A percentile compares a stretch with the other conserved stretches of the same genome.
phyloP scores from a whole-genome alignment of 37 sponge, comb jelly and placozoan species.

The Ianthella basta region DNA sequence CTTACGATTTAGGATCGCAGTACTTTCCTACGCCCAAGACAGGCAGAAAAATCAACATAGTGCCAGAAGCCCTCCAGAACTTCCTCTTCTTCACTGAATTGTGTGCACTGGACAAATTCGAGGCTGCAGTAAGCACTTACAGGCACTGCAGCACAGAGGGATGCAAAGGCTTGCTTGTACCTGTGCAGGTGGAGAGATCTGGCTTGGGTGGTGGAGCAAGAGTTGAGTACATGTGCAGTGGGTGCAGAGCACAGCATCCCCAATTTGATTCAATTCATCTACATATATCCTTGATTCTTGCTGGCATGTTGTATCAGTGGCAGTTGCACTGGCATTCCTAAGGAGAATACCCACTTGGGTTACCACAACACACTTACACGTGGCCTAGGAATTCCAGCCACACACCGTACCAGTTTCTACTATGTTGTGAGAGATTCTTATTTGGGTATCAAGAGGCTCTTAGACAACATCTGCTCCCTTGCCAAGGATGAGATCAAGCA shows the following conservation, averaged over 20 bases:
- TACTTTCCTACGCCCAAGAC: not conserved
- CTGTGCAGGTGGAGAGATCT: not conserved
- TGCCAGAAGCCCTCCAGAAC: not conserved
- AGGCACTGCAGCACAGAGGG: conserved; percentile 27
- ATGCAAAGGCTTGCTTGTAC: conserved; percentile 23
- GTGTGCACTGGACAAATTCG: not conserved
- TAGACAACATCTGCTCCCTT: conserved; percentile 30
- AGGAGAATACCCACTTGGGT: conserved; percentile 13
- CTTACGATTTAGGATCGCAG: not conserved
- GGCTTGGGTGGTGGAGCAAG: conserved; percentile 41
- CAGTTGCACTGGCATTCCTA: conserved; percentile 44
- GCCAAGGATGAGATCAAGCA: conserved; percentile 50
- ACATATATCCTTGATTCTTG: not conserved
- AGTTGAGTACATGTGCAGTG: conserved; percentile 30
- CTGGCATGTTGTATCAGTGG: not conserved
- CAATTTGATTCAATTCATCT: conserved; percentile 22
- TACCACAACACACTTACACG: conserved; percentile 10
- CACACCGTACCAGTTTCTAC: not conserved
- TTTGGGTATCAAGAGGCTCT: conserved; percentile 9
- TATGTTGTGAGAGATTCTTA: not conserved
- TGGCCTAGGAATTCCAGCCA: conserved; percentile 13
- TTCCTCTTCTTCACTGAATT: not conserved
- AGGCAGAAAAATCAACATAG: not conserved
- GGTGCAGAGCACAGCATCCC: conserved; percentile 1
- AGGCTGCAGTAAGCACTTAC: not conserved